phyloP scores from a whole-genome alignment of 2,113 vertebrate species.

The Eublepharis macularius region DNA sequence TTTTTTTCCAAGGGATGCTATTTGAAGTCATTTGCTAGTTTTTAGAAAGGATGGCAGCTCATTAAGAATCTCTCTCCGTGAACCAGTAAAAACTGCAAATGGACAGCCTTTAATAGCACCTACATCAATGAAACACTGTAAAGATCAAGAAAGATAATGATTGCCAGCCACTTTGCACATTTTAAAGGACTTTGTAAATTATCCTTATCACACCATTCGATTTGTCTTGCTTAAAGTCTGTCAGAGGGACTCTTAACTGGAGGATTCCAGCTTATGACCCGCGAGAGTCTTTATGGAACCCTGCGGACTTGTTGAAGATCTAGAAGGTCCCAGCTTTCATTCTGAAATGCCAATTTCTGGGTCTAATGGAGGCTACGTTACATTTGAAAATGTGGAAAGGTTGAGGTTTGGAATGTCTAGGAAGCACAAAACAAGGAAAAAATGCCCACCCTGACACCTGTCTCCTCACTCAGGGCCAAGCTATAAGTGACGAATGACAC shows the following conservation, averaged over 20 bases:
- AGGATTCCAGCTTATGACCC: neutral
- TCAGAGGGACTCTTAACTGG: neutral
- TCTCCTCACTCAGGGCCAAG: no score
- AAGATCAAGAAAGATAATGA: slow-evolving; percentile 19
- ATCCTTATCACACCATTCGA: neutral
- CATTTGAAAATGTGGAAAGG: no score
- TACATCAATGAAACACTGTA: slow-evolving; percentile 24
- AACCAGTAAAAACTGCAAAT: slow-evolving; percentile 24
- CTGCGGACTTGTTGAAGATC: neutral
- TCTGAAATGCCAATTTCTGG: neutral
- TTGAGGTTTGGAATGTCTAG: no score
- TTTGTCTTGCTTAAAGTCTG: neutral
- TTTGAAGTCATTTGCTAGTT: slow-evolving; percentile 29
- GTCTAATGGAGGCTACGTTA: no score
- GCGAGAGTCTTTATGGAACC: neutral
- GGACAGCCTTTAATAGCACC: slow-evolving; percentile 16
- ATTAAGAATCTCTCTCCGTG: slow-evolving; percentile 17
- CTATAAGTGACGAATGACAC: no score
- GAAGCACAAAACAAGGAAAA: no score
- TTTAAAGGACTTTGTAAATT: neutral
- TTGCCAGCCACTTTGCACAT: slow-evolving; percentile 4
- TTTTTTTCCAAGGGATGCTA: slow-evolving; percentile 20
- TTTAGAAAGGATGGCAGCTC: slow-evolving; percentile 8
- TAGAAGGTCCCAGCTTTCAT: neutral
- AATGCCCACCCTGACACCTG: no score